Evolutionary conservation across 92 coral and sea anemone species (phyloP), one percentile per base, ranked within the genome.

Genomic region (Blastomussa wellsi): DNA sequence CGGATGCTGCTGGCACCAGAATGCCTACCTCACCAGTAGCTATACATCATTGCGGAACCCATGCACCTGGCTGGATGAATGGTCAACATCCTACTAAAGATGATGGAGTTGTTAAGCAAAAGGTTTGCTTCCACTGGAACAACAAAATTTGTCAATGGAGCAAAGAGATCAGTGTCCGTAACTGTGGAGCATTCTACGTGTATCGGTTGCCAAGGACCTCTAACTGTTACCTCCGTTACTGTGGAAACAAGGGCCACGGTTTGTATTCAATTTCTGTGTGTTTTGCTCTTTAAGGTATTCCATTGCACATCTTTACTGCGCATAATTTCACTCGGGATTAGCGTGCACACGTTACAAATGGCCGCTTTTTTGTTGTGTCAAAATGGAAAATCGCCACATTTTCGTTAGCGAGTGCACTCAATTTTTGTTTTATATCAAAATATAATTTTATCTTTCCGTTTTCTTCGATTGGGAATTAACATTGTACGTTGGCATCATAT

Each of bases 81-180:
- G 92, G 92, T 32, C 60, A 65, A 17, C 89, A 84, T 52, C 92
- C 92, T 8, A 72, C 62, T 36, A 82, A 60, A 41, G 59, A 82
- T 38, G 92, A 89, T 9, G 89, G 89, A 19, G 52, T 33, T 15
- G 89, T 89, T 39, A 31, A 41, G 80, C 84, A 86, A n/a, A 84
- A 74, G 53, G 92, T 89, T 74, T 89, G 92, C 72, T 89, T 89
- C 53, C 53, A 64, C 72, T 89, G 92, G 92, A 76, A 24, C 67
- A 31, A 31, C 49, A 49, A 79, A 55, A 37, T 81, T 73, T 89
- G 92, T 72, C 36, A 2, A 0, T 89, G 92, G 92, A 59, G 39
- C 39, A 41, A 38, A 13, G 20, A 44, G 19, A 48, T 88, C 44
- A 33, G 5, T 39, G 88, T 88, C 33, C 88, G 90, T 75, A 87